phyloP scores from a whole-genome alignment of 2,113 vertebrate species.

The Calidris pygmaea region DNA sequence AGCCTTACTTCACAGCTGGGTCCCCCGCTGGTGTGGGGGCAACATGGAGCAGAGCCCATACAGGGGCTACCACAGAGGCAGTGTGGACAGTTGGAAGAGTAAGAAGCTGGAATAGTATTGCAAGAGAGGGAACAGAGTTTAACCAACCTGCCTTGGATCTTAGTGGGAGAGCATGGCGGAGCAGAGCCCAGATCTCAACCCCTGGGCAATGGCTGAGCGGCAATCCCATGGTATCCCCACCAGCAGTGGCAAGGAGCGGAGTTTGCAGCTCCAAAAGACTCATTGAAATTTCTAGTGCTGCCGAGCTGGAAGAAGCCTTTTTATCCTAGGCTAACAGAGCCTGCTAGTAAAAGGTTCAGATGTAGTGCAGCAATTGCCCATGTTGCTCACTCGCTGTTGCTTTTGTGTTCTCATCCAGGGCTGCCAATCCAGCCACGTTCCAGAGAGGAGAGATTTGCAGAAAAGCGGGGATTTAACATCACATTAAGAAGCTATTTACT shows the following conservation, averaged over 20 bases:
- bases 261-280: neutral
- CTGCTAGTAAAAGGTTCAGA: neutral
- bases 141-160: neutral
- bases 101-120: neutral
- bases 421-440: neutral
- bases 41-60: neutral
- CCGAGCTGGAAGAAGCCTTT: neutral
- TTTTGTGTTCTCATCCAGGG: neutral
- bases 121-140: neutral
- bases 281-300: neutral
- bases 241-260: neutral
- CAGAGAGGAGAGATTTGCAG: neutral
- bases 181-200: neutral
- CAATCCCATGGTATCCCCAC: neutral
- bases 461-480: slow-evolving; percentile 26
- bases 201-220: neutral
- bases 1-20: neutral
- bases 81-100: neutral
- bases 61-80: neutral
- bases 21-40: neutral
- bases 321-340: neutral
- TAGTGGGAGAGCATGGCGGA: accelerated
- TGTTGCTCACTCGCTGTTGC: accelerated
- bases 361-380: accelerated
- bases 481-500: slow-evolving; percentile 39